Evolutionary conservation across 2,797 vertebrate species (phyloP).

Genomic region (Miichthys miiuy): DNA sequence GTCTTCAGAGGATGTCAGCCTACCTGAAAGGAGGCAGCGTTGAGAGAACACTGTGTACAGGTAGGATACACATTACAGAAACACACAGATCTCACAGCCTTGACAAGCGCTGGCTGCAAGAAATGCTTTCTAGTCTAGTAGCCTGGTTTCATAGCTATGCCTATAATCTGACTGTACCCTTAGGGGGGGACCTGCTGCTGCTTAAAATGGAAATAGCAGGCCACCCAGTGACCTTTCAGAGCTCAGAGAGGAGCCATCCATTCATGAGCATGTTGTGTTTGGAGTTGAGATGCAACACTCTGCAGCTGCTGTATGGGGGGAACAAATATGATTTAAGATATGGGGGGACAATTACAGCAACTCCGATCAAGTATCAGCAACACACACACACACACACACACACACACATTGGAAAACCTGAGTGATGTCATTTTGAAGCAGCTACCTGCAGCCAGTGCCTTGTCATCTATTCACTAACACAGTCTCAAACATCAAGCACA

Average conservation of each 20-base stretch:
- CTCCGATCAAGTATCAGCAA: conserved; percentile 16
- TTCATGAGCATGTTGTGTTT: conserved; percentile 27
- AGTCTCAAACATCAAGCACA: neutral
- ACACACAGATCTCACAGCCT: conserved; percentile 5
- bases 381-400: neutral
- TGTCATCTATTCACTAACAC: neutral
- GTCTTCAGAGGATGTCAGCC: neutral
- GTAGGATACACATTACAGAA: neutral
- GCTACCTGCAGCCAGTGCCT: conserved; percentile 29
- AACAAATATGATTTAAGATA: conserved; percentile 1
- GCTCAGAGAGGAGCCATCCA: conserved; percentile 50
- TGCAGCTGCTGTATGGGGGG: conserved; percentile 36
- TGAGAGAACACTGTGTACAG: conserved; percentile 3
- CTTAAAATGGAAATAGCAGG: conserved; percentile 68
- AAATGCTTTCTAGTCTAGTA: conserved; percentile 41
- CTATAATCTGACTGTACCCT: conserved; percentile 56
- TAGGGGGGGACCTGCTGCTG: conserved; percentile 47
- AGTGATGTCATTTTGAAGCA: conserved; percentile 12
- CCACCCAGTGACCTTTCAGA: conserved; percentile 66
- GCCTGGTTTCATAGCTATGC: conserved; percentile 45
- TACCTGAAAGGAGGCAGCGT: neutral
- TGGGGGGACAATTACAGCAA: conserved; percentile 25
- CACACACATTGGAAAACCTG: neutral
- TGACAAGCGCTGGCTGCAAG: neutral
- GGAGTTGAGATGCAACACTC: conserved; percentile 32